A percentile compares a stretch with the other conserved stretches of the same genome.
These are phyloP conservation scores for Zapornia atra DNA, from an alignment of 2,113 vertebrate species.

Conservation along the genomic window DNA sequence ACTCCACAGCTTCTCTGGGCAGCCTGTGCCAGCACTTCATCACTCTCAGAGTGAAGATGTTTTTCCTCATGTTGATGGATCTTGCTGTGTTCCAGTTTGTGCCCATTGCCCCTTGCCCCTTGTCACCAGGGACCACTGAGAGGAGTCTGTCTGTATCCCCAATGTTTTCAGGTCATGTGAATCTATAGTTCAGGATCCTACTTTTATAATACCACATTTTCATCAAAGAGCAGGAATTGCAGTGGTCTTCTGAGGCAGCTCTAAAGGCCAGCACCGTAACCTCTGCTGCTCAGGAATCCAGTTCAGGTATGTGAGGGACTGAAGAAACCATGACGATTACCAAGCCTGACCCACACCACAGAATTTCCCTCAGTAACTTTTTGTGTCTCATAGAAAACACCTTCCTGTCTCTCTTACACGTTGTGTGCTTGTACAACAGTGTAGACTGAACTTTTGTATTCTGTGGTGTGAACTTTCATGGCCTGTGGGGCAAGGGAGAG, in stretches of 20 bases:
- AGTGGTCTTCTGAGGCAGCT: background rate
- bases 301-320: background rate
- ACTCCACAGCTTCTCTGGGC: too few species aligned
- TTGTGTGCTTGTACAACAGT: background rate
- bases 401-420: background rate
- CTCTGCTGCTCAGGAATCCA: background rate
- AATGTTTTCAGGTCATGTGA: background rate
- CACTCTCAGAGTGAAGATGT: too few species aligned
- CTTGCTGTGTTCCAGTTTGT: too few species aligned
- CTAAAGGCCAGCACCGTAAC: rapidly evolving
- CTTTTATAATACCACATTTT: background rate
- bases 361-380: background rate
- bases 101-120: too few species aligned
- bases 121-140: too few species aligned
- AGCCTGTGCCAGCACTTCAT: too few species aligned
- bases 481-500: background rate
- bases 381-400: background rate
- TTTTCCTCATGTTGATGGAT: too few species aligned
- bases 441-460: background rate
- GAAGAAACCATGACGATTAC: rapidly evolving
- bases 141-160: background rate
- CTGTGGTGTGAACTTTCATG: background rate
- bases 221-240: background rate
- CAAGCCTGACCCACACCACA: background rate
- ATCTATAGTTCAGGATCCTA: background rate